Conservation (phyloP, 2,888 invertebrate genomes). For the Parnassius mnemosyne region DNA sequence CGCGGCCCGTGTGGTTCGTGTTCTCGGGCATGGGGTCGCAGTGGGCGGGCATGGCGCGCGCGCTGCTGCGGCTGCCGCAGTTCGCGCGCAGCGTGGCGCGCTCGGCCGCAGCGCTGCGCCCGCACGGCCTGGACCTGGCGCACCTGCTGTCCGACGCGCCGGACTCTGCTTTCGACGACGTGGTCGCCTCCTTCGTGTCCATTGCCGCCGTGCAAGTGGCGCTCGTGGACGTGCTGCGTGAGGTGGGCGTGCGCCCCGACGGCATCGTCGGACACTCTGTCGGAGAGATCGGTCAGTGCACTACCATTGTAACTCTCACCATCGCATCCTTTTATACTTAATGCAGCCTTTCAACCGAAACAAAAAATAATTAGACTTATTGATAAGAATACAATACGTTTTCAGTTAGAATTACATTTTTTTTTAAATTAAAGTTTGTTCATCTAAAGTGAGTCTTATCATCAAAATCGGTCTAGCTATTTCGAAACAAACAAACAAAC, state of each 20-base stretch:
- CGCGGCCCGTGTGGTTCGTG: conserved; percentile 94
- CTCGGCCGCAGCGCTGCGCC: conserved; percentile 87
- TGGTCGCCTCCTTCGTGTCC: conserved; percentile 93
- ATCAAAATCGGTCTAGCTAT: too few species aligned
- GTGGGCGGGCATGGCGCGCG: conserved; percentile 97
- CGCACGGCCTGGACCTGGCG: conserved; percentile 91
- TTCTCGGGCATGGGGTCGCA: conserved; percentile 99
- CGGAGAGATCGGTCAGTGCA: conserved; percentile 86
- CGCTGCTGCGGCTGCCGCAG: conserved; percentile 89
- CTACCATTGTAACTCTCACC: too few species aligned
- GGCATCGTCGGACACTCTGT: conserved; percentile 98
- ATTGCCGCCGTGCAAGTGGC: conserved; percentile 98
- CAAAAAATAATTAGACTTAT: too few species aligned
- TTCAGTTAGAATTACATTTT: too few species aligned
- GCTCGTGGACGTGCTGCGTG: conserved; percentile 91
- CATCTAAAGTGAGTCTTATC: too few species aligned
- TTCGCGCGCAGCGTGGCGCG: conserved; percentile 90
- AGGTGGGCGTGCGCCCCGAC: conserved; percentile 90
- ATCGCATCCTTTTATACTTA: too few species aligned
- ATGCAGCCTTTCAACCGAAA: too few species aligned
- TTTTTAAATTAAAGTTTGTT: too few species aligned
- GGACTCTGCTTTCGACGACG: conserved; percentile 89
- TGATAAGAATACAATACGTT: too few species aligned
- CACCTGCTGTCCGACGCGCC: conserved; percentile 88
- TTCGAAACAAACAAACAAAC: too few species aligned